Evolutionary conservation across 2,888 invertebrate species (phyloP).

Genomic region (Aspidapion aeneum): DNA sequence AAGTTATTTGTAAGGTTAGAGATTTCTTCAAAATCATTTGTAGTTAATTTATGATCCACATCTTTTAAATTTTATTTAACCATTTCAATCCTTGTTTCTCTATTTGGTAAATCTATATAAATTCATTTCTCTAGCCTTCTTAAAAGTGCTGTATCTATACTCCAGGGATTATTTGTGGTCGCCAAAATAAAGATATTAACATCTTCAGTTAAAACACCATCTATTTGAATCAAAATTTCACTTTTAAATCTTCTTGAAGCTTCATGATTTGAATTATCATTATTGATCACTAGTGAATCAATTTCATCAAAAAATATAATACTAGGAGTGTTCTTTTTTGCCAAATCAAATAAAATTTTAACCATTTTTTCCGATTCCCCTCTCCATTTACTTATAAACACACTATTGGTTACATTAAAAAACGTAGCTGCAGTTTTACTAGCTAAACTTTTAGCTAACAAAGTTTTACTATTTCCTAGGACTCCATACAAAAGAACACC

Average conservation of each 20-base stretch:
- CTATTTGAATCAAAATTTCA: constrained; percentile 83
- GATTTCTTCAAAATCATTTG: constrained; percentile 47
- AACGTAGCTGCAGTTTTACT: constrained; percentile 76
- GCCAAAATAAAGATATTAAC: constrained; percentile 76
- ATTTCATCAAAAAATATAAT: constrained; percentile 93
- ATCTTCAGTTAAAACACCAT: constrained; percentile 64
- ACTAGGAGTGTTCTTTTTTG: constrained; percentile 73
- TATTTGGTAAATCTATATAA: constrained; percentile 72
- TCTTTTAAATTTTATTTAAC: constrained; percentile 60
- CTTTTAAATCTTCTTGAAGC: constrained; percentile 85
- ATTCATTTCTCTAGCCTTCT: constrained; percentile 86
- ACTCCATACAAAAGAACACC: constrained; percentile 65
- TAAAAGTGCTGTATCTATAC: constrained; percentile 83
- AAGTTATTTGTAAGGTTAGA: constrained; percentile 66
- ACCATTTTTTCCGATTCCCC: constrained; percentile 94
- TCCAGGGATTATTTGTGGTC: constrained; percentile 93
- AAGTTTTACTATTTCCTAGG: constrained; percentile 78
- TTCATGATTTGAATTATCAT: constrained; percentile 77
- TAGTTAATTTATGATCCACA: constrained; percentile 30
- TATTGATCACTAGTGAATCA: constrained; percentile 72
- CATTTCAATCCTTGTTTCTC: constrained; percentile 60
- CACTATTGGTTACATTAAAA: constrained; percentile 84
- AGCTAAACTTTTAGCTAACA: constrained; percentile 85
- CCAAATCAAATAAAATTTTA: constrained; percentile 84
- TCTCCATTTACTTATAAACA: constrained; percentile 92